Conservation (phyloP, 1,140 invertebrate genomes). For the Saccostrea cuccullata region DNA sequence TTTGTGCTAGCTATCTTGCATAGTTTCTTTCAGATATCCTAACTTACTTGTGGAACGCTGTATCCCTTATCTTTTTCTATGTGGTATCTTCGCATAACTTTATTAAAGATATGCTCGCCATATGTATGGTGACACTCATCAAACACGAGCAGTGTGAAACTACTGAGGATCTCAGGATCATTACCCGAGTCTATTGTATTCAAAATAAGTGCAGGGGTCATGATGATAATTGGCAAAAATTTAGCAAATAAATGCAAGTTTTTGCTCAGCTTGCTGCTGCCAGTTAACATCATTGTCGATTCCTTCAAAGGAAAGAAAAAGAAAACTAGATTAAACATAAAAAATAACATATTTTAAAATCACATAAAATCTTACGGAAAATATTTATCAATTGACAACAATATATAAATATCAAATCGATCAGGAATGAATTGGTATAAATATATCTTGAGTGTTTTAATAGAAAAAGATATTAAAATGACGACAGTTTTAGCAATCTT, state of each 20-base stretch:
- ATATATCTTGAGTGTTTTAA: no score
- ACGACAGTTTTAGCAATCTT: no score
- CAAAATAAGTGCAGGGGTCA: not conserved
- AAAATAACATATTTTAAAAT: no score
- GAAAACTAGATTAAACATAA: no score
- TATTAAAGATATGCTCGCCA: not conserved
- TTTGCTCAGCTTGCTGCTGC: not conserved
- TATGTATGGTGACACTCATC: slow-evolving; percentile 29
- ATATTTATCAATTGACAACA: no score
- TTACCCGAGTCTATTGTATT: not conserved
- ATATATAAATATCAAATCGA: no score
- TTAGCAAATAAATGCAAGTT: not conserved
- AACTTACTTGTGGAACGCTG: not conserved
- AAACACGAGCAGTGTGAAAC: not conserved
- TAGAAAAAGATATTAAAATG: no score
- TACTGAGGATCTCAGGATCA: not conserved
- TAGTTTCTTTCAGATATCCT: no score
- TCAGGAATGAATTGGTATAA: no score
- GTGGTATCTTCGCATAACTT: not conserved
- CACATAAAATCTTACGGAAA: no score
- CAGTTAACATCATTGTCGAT: not conserved
- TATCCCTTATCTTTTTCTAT: not conserved
- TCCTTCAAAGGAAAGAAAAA: not conserved
- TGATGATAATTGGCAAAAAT: not conserved
- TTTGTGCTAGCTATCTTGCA: no score